A percentile compares a stretch with the other conserved stretches of the same genome.
Evolutionary conservation across 2,888 invertebrate species (phyloP).

Genomic region (Scaptomyza cyrtandrae): DNA sequence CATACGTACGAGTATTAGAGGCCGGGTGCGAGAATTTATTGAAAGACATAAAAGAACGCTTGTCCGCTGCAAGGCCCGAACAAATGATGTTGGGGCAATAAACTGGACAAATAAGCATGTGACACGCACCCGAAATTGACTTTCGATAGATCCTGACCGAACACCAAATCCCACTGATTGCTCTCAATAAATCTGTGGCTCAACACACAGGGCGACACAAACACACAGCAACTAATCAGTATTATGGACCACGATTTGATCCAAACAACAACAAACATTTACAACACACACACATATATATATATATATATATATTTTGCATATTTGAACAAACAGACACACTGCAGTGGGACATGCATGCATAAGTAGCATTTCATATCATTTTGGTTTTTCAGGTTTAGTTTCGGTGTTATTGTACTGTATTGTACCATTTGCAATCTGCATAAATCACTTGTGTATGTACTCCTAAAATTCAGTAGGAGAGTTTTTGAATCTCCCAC

Average conservation of each 20-base stretch:
- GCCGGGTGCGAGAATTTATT: constrained; percentile 73
- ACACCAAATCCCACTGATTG: constrained; percentile 68
- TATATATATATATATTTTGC: constrained; percentile 31
- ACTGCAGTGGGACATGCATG: constrained; percentile 50
- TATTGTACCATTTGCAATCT: constrained; percentile 67
- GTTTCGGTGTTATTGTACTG: constrained; percentile 26
- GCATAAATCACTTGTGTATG: constrained; percentile 64
- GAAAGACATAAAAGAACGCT: constrained; percentile 68
- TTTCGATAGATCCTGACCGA: constrained; percentile 61
- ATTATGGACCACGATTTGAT: constrained; percentile 49
- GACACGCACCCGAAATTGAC: constrained; percentile 79
- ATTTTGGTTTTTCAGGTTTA: constrained; percentile 13
- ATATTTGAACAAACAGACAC: constrained; percentile 2
- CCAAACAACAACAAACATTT: constrained; percentile 27
- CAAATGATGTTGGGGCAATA: constrained; percentile 71
- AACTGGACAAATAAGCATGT: constrained; percentile 77
- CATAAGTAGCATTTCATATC: constrained; percentile 64
- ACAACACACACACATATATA: constrained; percentile 26
- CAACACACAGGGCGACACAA: constrained; percentile 55
- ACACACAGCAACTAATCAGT: constrained; percentile 61
- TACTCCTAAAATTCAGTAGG: no score
- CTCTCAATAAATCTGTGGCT: constrained; percentile 74
- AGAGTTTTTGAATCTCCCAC: no score
- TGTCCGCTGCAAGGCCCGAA: constrained; percentile 30
- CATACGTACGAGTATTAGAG: neutral